Base-by-base conservation (phyloP, 2,797 vertebrate species). In the Syngnathus rostellatus region DNA sequence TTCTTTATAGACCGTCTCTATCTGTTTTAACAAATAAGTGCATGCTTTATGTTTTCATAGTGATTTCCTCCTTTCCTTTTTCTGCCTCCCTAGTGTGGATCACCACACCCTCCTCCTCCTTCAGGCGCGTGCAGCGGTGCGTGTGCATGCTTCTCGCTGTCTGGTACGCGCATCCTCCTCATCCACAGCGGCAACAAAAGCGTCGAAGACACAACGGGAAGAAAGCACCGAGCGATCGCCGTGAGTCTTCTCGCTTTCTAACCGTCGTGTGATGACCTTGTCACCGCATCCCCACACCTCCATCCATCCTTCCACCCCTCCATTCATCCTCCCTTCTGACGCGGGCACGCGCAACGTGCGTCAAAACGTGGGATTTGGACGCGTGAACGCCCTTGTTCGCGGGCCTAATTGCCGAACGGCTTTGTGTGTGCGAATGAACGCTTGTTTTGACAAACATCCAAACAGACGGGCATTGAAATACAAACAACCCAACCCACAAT, bases 161-260 rank as follows among this genome's bases (percentile, higher is more conserved):
- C 87, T 83, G 71, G 85, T 83, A 88, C 88, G 80, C 88, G 88
- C 91, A 91, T 88, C 90, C 91, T 90, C 91, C 91, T 90, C 90
- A 90, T 88, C 60, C 91, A 90, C 91, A 91, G 90, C 89, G 90
- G 78, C 89, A 89, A 58, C 89, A 91, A 89, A 92, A 88, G 88
- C 79, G 75, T 79, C 68, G 73, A 69, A 76, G 75, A 11, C 23
- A 11, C 69, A 17, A 73, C 71, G 40, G 67, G 72, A 78, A 70
- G 70, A 68, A 54, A 14, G 19, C 38, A 4, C 19, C 63, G 25
- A 25, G 31, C 38, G 19, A 64, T 51, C 48, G n/a, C 48, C 63
- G 63, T 64, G 63, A 64, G 37, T 64, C 46, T 50, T 39, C 6
- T 61, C 43, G 31, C 14, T 39, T 17, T 12, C 64, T 25, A 4